Evolutionary conservation across 2,797 vertebrate species (phyloP), one percentile per base, ranked within the genome.

Genomic region (Chelidonichthys spinosus): DNA sequence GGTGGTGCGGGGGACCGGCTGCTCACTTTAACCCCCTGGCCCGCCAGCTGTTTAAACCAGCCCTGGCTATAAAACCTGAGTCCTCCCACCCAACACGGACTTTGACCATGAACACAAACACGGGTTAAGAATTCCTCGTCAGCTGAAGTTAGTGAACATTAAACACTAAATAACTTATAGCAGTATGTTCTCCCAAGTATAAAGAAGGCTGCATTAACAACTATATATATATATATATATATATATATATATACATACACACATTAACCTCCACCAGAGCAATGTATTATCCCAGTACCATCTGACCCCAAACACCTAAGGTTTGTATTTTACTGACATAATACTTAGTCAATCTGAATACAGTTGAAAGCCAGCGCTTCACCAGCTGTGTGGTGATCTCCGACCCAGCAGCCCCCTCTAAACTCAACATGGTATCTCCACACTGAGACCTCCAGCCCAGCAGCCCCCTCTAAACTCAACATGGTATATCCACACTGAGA

Each of bases 61-160:
- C n/a, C 36, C 37, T 59, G 43, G 8, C 1, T 33, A 2, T 32
- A 5, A 7, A 47, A 37, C 36, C 6, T 1, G 1, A 6, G 11
- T 36, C 25, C 7, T 35, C 11, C 37, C 17, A 7, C 53, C 32
- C 9, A 4, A 32, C 39, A 18, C 55, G 62, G 54, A 61, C 62
- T 66, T 72, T 42, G 55, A 7, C 33, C 62, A 14, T 43, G 61
- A 9, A 43, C 17, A 59, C 11, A 43, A 14, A 63, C 52, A 40
- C 0, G 2, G 4, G 2, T 56, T 3, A 37, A 37, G 54, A 37
- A 25, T 25, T 25, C 25, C 25, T 25, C 25, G 25, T 25, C 25
- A 25, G 25, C 25, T 25, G 25, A 25, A 25, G 25, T 33, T 7
- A 6, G 33, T 17, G 14, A 54, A 35, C 52, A 54, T 54, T 7